A percentile compares a stretch with the other conserved stretches of the same genome.
Evolutionary conservation across 1,140 invertebrate species (phyloP).

Genomic region (silkworm (Bombyx mori)): ASM3026992v2 NC_085111.1:9284001-9284500

Average conservation of each 20-base stretch:
- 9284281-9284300: conserved; percentile 25
- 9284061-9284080: conserved; percentile 4
- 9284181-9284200: conserved; percentile 35
- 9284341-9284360: no score
- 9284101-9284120: conserved; percentile 30
- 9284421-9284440: no score
- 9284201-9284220: conserved; percentile 61
- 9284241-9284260: conserved; percentile 58
- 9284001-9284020: no score
- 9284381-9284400: no score
- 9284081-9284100: conserved; percentile 21
- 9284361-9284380: no score
- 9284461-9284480: no score
- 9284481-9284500: no score
- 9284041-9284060: neutral
- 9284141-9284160: conserved; percentile 45
- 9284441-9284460: no score
- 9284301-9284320: conserved; percentile 2
- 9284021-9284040: no score
- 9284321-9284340: neutral
- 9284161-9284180: conserved; percentile 58
- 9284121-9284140: conserved; percentile 46
- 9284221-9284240: conserved; percentile 51
- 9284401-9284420: no score
- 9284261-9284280: conserved; percentile 42